Base-by-base conservation (phyloP, 2,113 vertebrate genomes). In the Pungitius pungitius region DNA sequence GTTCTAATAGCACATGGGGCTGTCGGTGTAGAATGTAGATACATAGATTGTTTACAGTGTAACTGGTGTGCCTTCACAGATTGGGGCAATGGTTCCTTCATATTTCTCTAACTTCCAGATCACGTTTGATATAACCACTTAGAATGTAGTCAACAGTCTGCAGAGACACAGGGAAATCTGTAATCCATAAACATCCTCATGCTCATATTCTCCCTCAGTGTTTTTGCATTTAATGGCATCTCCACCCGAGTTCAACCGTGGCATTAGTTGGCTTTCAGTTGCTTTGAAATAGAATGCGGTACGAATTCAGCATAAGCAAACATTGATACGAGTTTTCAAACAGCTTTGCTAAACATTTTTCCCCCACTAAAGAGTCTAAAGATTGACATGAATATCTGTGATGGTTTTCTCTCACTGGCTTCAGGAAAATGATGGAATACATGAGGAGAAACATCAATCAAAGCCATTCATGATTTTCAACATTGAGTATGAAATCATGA, bases 351-450 rank as follows among this genome's bases (percentile, higher is more conserved):
- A 57, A 40, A 56, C 35, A 79, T 65, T 83, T 18, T 10, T 69
- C 71, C 78, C 69, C 62, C 64, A 35, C 74, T 58, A 78, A 81
- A 77, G 75, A 82, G 79, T 81, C 78, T 81, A 80, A 83, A 87
- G 73, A 85, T 68, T 85, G 83, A 84, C 86, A 87, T 84, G 78
- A 89, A 88, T 86, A 80, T 84, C 77, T 84, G 75, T 81, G 79
- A 89, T 88, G 76, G 55, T 52, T 73, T 85, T 72, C 73, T 75
- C 55, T 52, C 45, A 24, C 37, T 33, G 10, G 78, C 65, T 69
- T 73, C 52, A 30, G 69, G 58, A 27, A 79, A 76, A 71, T 73
- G 54, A 82, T 74, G 51, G 75, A 64, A 77, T 59, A 69, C 66
- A 79, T 58, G 24, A 72, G 37, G 69, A 75, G 72, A 78, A 81